Percentiles rank a stretch among this genome's conserved stretches.
These are phyloP conservation scores for Athrips mouffetella DNA, from an alignment of 2,888 invertebrate genomes.

Conservation along the genomic window DNA sequence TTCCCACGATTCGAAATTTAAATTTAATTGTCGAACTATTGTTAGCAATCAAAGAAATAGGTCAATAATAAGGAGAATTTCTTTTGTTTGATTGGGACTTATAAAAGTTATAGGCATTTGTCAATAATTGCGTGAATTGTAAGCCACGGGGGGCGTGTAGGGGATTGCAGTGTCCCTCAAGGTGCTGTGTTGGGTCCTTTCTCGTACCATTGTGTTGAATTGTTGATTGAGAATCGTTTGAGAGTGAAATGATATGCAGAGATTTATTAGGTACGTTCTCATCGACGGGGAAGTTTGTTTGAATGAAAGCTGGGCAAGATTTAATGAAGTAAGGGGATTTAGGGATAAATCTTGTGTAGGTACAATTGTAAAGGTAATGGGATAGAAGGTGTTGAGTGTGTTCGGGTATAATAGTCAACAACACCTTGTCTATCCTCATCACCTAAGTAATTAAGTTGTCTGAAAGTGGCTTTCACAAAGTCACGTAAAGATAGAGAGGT, in stretches of 20 bases:
- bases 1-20: conserved; percentile 72
- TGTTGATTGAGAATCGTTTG: conserved; percentile 51
- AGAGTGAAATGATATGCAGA: conserved; percentile 74
- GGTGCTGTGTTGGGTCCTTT: conserved; percentile 26
- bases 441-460: too few relatives aligned
- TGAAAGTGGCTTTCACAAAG: too few relatives aligned
- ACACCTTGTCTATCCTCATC: too few relatives aligned
- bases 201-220: neutral
- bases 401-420: too few relatives aligned
- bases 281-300: conserved; percentile 22
- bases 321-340: conserved; percentile 11
- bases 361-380: neutral
- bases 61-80: conserved; percentile 68
- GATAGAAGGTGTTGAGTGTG: neutral
- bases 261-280: conserved; percentile 67
- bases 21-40: conserved; percentile 72
- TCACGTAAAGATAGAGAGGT: too few relatives aligned
- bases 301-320: conserved; percentile 6
- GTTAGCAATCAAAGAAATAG: conserved; percentile 69
- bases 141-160: conserved; percentile 50
- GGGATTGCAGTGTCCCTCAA: conserved; percentile 38
- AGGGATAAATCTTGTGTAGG: neutral
- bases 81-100: conserved; percentile 70
- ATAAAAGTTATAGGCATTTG: conserved; percentile 76
- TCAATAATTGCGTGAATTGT: conserved; percentile 61